Evolutionary conservation across 2,888 invertebrate genomes (phyloP).

Genomic region (Coremacera marginata): DNA sequence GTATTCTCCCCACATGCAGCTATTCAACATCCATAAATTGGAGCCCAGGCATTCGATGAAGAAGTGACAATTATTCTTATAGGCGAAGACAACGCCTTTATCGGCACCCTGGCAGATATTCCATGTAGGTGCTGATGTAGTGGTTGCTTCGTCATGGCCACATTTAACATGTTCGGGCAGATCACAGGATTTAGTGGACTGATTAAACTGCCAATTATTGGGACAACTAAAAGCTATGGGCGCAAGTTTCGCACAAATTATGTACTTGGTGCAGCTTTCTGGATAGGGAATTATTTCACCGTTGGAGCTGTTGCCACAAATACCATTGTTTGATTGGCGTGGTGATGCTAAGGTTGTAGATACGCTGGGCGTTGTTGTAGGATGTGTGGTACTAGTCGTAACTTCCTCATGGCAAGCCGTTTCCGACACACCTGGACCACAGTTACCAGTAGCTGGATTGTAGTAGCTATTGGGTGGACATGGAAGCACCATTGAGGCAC

Average conservation of each 20-base stretch:
- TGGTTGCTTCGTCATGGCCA: slow-evolving; percentile 47
- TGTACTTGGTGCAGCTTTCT: slow-evolving; percentile 56
- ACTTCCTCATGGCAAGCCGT: slow-evolving; percentile 46
- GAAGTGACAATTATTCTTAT: slow-evolving; percentile 56
- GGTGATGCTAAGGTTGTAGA: background rate
- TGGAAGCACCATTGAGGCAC: slow-evolving; percentile 42
- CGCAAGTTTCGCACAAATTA: slow-evolving; percentile 57
- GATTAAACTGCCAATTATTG: slow-evolving; percentile 52
- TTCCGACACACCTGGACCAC: slow-evolving; percentile 53
- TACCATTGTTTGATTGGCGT: too few species aligned
- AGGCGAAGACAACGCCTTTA: slow-evolving; percentile 51
- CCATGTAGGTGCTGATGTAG: slow-evolving; percentile 39
- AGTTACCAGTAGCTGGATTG: slow-evolving; percentile 52
- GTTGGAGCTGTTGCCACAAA: slow-evolving; percentile 49
- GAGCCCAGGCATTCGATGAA: slow-evolving; percentile 56
- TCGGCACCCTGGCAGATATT: slow-evolving; percentile 31
- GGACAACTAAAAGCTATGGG: slow-evolving; percentile 58
- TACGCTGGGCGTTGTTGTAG: background rate
- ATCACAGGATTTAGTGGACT: slow-evolving; percentile 47
- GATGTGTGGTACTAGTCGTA: background rate
- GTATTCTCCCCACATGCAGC: slow-evolving; percentile 54
- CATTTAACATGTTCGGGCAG: slow-evolving; percentile 52
- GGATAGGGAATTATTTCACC: slow-evolving; percentile 57
- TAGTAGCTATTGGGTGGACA: slow-evolving; percentile 55
- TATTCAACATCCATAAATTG: slow-evolving; percentile 56